Percentiles rank a stretch among this genome's conserved stretches.
Conservation (phyloP, 2,113 vertebrate species). For the Mirza zaza region DNA sequence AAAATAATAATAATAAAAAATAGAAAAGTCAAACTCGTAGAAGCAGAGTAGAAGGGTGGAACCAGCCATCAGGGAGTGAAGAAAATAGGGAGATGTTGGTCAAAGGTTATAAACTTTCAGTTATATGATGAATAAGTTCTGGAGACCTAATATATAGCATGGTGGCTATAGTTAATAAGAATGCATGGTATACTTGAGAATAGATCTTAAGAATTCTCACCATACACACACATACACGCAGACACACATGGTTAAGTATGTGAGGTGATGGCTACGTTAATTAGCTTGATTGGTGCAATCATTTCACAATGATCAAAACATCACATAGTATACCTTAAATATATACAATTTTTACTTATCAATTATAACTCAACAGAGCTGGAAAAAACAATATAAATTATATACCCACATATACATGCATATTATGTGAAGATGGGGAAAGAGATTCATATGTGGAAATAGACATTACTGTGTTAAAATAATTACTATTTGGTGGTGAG, state of each 20-base stretch:
- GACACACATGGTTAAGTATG: neutral
- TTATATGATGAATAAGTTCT: neutral
- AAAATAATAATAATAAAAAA: too few relatives aligned
- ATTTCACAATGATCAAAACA: neutral
- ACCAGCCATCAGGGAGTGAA: neutral
- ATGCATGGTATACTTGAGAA: too few relatives aligned
- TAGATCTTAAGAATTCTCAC: neutral
- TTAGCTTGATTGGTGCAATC: neutral
- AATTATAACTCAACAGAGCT: neutral
- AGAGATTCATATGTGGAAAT: neutral
- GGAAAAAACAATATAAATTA: neutral
- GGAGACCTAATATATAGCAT: neutral
- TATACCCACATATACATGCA: neutral
- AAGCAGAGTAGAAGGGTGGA: neutral
- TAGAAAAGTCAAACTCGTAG: neutral
- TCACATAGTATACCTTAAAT: neutral
- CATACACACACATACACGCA: neutral
- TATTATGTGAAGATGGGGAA: neutral
- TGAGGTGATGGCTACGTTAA: too few relatives aligned
- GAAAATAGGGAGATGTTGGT: neutral
- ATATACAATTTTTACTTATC: neutral
- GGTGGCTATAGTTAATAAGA: too few relatives aligned
- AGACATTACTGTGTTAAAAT: neutral
- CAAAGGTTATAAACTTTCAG: neutral
- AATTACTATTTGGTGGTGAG: neutral